phyloP scores from a whole-genome alignment of 1,140 invertebrate genomes.

The Paraescarpia echinospica region DNA sequence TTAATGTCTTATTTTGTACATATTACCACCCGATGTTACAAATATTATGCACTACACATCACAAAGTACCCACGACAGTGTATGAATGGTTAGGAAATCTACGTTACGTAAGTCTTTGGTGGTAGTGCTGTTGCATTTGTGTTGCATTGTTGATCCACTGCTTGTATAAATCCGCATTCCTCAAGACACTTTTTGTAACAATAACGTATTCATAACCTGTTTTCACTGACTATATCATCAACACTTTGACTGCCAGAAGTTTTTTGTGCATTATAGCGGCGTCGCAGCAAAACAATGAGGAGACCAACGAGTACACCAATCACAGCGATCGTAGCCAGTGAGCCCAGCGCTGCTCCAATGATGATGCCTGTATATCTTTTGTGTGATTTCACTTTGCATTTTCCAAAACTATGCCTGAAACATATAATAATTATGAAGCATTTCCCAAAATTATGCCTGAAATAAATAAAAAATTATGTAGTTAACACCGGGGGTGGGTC shows the following conservation, averaged over 20 bases:
- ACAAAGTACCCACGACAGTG: too few species aligned
- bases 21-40: too few species aligned
- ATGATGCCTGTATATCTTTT: not conserved
- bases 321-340: not conserved
- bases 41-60: too few species aligned
- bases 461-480: not conserved
- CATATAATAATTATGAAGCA: not conserved
- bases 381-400: not conserved
- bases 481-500: too few species aligned
- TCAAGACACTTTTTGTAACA: not conserved
- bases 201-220: not conserved
- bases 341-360: not conserved
- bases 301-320: slow-evolving; percentile 4
- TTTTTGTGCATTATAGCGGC: not conserved
- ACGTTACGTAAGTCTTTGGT: not conserved
- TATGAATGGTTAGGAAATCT: too few species aligned
- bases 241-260: not conserved
- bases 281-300: not conserved
- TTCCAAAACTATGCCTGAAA: not conserved
- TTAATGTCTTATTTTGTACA: too few species aligned
- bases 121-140: not conserved
- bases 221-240: not conserved
- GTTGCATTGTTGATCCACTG: not conserved
- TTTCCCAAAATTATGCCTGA: not conserved
- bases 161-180: not conserved